phyloP scores from a whole-genome alignment of 2,113 vertebrate species.

The Corythaixoides concolor region DNA sequence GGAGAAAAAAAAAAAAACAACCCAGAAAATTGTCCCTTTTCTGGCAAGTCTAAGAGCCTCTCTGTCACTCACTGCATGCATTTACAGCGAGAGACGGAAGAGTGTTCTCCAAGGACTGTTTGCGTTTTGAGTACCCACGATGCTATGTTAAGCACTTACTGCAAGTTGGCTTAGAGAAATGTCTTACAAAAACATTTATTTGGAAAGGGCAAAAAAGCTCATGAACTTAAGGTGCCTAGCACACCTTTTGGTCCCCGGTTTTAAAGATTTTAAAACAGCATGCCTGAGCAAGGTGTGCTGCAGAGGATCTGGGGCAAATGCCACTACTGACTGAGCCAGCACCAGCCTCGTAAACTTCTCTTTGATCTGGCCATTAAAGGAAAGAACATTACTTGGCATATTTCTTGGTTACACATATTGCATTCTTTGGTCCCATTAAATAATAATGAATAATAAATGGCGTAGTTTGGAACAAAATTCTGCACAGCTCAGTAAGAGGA shows the following conservation, averaged over 20 bases:
- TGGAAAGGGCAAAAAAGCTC: background rate
- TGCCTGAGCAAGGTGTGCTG: slow-evolving; percentile 2
- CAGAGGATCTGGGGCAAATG: slow-evolving; percentile 41
- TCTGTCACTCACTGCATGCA: slow-evolving; percentile 10
- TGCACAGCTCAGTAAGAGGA: slow-evolving; percentile 26
- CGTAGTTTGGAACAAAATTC: slow-evolving; percentile 35
- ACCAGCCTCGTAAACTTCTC: slow-evolving; percentile 47
- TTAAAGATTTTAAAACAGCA: background rate
- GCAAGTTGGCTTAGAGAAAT: slow-evolving; percentile 34
- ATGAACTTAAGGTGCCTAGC: background rate
- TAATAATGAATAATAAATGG: slow-evolving; percentile 70
- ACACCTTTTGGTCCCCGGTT: background rate
- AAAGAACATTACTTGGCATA: slow-evolving; percentile 64
- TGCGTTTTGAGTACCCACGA: slow-evolving; percentile 23
- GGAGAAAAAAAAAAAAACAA: slow-evolving; percentile 13
- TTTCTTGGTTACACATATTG: slow-evolving; percentile 63
- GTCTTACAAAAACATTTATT: slow-evolving; percentile 38
- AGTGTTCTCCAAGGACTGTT: slow-evolving; percentile 56
- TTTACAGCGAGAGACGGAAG: slow-evolving; percentile 9
- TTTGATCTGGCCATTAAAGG: slow-evolving; percentile 53
- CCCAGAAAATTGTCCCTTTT: background rate
- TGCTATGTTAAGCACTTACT: slow-evolving; percentile 54
- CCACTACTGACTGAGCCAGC: slow-evolving; percentile 11
- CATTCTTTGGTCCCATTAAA: slow-evolving; percentile 64
- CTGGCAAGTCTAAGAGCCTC: slow-evolving; percentile 35